These are phyloP conservation scores for Philantomba maxwellii DNA, from an alignment of 2,113 vertebrate species.

Conservation along the genomic window DNA sequence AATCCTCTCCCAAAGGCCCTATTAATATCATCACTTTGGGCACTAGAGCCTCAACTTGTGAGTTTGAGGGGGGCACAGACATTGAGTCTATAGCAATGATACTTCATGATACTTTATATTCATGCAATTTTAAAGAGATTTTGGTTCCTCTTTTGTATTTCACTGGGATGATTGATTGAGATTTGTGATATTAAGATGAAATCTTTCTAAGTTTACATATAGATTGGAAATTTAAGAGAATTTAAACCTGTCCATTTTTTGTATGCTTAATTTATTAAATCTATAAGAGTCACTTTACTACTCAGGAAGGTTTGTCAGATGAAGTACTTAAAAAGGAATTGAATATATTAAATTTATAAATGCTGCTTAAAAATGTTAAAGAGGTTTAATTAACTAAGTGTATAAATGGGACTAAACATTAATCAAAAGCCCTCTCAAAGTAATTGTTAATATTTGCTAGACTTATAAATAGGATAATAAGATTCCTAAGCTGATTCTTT, in stretches of 20 bases:
- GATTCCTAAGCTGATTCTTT: constrained; percentile 27
- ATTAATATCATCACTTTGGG: neutral
- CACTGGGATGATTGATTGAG: neutral
- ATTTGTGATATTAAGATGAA: constrained; percentile 23
- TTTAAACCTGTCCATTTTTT: neutral
- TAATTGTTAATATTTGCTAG: constrained; percentile 58
- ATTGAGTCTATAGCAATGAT: neutral
- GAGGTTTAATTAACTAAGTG: constrained; percentile 60
- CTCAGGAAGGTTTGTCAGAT: constrained; percentile 28
- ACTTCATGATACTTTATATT: neutral
- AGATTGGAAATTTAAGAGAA: constrained; percentile 3
- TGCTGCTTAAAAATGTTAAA: constrained; percentile 50
- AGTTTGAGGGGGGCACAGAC: neutral
- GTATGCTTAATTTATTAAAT: constrained; percentile 4
- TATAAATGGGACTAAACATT: constrained; percentile 48
- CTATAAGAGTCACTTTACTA: neutral
- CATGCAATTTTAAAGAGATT: neutral
- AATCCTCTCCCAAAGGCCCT: neutral
- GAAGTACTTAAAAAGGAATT: constrained; percentile 43
- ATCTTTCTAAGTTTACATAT: neutral
- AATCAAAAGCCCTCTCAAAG: constrained; percentile 49
- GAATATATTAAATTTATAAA: constrained; percentile 44
- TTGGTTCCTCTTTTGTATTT: neutral
- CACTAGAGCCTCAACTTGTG: neutral
- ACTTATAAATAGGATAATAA: constrained; percentile 47